These are phyloP conservation scores for Eurystomus glaucurus DNA, from an alignment of 2,797 vertebrate genomes.

Conservation along the genomic window DNA sequence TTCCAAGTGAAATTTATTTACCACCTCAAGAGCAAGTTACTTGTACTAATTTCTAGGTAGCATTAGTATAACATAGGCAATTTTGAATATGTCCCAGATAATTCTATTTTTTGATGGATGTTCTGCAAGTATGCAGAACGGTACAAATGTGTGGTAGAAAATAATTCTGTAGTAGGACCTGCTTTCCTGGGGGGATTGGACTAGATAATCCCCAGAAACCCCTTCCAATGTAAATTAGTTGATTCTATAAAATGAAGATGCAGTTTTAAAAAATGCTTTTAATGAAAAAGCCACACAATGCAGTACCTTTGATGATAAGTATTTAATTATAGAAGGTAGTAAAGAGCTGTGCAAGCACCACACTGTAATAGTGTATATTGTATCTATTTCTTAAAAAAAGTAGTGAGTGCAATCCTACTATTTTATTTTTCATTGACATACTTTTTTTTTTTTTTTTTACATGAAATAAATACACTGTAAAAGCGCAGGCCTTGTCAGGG, in stretches of 20 bases:
- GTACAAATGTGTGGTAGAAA: neutral
- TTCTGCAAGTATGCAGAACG: neutral
- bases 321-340: neutral
- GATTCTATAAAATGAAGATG: neutral
- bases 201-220: neutral
- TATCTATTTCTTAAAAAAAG: neutral
- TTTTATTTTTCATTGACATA: neutral
- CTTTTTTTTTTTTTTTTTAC: neutral
- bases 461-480: neutral
- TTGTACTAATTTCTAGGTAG: neutral
- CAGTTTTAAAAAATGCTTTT: neutral
- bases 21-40: neutral
- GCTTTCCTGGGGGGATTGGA: neutral
- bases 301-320: neutral
- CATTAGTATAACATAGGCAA: neutral
- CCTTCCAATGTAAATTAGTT: neutral
- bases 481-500: neutral
- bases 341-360: neutral
- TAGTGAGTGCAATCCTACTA: neutral
- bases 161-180: neutral
- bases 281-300: neutral
- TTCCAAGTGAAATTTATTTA: neutral
- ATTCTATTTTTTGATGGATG: neutral
- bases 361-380: neutral
- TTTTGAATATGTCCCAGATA: neutral